A percentile compares a stretch with the other conserved stretches of the same genome.
phyloP scores from a whole-genome alignment of 1,140 invertebrate species.

The Drosophila funebris region DNA sequence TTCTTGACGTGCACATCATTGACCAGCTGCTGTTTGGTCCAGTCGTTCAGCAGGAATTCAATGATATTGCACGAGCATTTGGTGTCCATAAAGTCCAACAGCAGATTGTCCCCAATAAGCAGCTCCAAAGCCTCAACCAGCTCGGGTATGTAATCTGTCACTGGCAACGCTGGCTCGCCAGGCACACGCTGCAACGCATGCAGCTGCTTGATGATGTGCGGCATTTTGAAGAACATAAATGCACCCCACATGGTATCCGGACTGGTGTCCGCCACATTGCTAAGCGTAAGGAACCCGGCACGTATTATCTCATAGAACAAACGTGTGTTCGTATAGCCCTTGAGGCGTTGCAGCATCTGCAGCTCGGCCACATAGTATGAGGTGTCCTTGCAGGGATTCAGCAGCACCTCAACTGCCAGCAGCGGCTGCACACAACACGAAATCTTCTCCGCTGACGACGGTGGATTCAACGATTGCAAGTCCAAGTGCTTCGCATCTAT shows the following conservation, averaged over 20 bases:
- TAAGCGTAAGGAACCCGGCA: constrained; percentile 94
- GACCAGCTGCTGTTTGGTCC: constrained; percentile 91
- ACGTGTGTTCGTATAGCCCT: constrained; percentile 88
- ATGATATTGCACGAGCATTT: constrained; percentile 95
- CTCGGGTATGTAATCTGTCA: constrained; percentile 87
- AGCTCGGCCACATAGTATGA: constrained; percentile 91
- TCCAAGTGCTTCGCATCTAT: constrained; percentile 75
- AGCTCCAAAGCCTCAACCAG: constrained; percentile 92
- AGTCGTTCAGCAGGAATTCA: constrained; percentile 92
- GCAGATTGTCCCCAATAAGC: constrained; percentile 90
- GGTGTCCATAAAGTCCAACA: constrained; percentile 94
- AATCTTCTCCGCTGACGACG: constrained; percentile 86
- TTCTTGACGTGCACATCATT: constrained; percentile 90
- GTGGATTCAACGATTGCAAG: constrained; percentile 55
- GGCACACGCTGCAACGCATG: constrained; percentile 85
- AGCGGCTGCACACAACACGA: constrained; percentile 90
- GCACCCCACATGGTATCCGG: constrained; percentile 95
- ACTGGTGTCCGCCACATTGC: constrained; percentile 87
- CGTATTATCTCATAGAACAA: constrained; percentile 95
- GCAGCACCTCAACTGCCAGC: constrained; percentile 89
- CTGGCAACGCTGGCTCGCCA: constrained; percentile 56
- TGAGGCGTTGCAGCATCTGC: constrained; percentile 91
- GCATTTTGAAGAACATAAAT: constrained; percentile 96
- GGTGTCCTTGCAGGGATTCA: constrained; percentile 91
- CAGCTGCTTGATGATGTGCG: constrained; percentile 90